A percentile compares a stretch with the other conserved stretches of the same genome.
Evolutionary conservation across 1,140 invertebrate species (phyloP).

Genomic region (Heterodera schachtii): DNA sequence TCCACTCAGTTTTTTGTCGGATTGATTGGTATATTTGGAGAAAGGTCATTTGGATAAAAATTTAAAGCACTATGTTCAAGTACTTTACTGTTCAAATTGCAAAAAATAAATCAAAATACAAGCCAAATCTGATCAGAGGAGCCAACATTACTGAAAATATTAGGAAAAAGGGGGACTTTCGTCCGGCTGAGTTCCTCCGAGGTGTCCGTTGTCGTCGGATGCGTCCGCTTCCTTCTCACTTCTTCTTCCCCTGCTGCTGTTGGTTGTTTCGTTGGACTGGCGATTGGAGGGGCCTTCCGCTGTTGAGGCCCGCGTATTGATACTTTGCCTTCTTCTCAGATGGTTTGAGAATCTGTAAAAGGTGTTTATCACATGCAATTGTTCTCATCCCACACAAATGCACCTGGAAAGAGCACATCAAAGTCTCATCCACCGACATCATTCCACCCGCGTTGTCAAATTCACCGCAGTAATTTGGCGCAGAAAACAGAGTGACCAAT

Average conservation of each 20-base stretch:
- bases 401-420: slow-evolving; percentile 92
- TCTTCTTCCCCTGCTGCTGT: slow-evolving; percentile 54
- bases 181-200: too few species aligned
- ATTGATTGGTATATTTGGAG: background rate
- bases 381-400: too few species aligned
- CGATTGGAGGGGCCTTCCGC: slow-evolving; percentile 68
- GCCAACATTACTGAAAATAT: too few species aligned
- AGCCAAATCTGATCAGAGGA: background rate
- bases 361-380: background rate
- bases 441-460: slow-evolving; percentile 97
- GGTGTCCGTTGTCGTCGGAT: background rate
- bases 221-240: slow-evolving; percentile 42
- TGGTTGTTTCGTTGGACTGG: slow-evolving; percentile 40
- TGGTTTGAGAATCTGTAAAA: slow-evolving; percentile 69
- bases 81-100: too few species aligned
- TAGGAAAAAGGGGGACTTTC: too few species aligned
- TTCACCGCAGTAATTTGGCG: slow-evolving; percentile 93
- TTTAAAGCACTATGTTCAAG: background rate
- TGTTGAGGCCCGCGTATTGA: slow-evolving; percentile 78
- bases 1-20: slow-evolving; percentile 8
- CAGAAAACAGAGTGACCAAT: slow-evolving; percentile 89
- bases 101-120: background rate
- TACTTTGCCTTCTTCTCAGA: slow-evolving; percentile 80
- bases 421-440: slow-evolving; percentile 98
- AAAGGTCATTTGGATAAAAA: background rate